A percentile compares a stretch with the other conserved stretches of the same genome.
Evolutionary conservation across 1,140 invertebrate species (phyloP).

Genomic region (Trinorchestia longiramus): DNA sequence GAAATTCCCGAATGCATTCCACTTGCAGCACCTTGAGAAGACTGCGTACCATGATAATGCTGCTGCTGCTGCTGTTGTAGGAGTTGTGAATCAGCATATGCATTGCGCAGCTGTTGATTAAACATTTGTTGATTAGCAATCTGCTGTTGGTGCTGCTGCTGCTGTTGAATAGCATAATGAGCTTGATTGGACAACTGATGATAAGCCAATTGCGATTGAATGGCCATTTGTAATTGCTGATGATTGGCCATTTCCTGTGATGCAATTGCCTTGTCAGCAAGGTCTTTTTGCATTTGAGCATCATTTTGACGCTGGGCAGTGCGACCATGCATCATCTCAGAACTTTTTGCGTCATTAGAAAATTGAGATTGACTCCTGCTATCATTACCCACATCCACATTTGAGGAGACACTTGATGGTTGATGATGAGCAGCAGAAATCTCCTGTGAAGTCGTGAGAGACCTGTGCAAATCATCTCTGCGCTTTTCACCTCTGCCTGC

Average conservation of each 20-base stretch:
- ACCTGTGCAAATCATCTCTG: background rate
- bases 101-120: background rate
- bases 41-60: background rate
- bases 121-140: background rate
- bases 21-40: background rate
- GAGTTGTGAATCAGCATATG: background rate
- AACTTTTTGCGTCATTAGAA: background rate
- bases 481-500: background rate
- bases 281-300: background rate
- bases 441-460: background rate
- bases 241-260: background rate
- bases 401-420: background rate
- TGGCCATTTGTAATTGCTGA: background rate
- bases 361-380: background rate
- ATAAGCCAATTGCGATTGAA: background rate
- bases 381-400: background rate
- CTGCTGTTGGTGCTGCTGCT: slow-evolving; percentile 15
- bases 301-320: background rate
- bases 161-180: background rate
- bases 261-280: background rate
- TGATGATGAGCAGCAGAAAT: background rate
- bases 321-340: background rate
- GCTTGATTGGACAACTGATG: background rate
- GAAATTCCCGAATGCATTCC: background rate
- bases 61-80: slow-evolving; percentile 14